Conservation (phyloP, 2,113 vertebrate species). For the Meles meles region DNA sequence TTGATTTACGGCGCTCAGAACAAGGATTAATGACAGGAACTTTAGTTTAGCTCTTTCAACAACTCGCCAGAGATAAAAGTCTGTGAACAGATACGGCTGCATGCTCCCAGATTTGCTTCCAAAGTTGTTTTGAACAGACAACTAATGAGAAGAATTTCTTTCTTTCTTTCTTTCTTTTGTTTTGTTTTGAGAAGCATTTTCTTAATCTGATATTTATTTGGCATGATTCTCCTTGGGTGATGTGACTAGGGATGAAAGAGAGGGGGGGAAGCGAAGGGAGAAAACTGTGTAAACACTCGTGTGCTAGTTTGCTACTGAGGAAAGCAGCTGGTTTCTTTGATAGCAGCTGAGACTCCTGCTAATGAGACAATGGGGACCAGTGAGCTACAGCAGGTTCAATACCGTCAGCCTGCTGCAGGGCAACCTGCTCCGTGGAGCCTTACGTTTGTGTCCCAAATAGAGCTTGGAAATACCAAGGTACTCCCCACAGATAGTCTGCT, state of each 20-base stretch:
- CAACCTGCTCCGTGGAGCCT: neutral
- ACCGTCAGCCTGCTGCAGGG: neutral
- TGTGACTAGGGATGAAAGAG: neutral
- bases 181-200: neutral
- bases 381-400: neutral
- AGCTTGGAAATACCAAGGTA: fast-evolving
- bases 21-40: constrained; percentile 69
- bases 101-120: constrained; percentile 63
- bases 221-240: neutral
- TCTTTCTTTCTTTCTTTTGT: too few species aligned
- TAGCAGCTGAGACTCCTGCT: neutral
- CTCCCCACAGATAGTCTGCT: fast-evolving
- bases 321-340: neutral
- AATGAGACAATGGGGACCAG: neutral
- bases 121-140: constrained; percentile 66
- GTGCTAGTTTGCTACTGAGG: neutral
- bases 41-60: constrained; percentile 75
- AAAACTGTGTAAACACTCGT: fast-evolving
- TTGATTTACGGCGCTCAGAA: constrained; percentile 73
- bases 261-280: neutral
- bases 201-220: neutral
- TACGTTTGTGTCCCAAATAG: fast-evolving
- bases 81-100: constrained; percentile 56
- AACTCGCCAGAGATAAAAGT: constrained; percentile 73
- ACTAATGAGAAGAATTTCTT: constrained; percentile 56